A percentile compares a stretch with the other conserved stretches of the same genome.
Evolutionary conservation across 2,888 invertebrate species (phyloP).

Genomic region (Drosophila aldrichi): DNA sequence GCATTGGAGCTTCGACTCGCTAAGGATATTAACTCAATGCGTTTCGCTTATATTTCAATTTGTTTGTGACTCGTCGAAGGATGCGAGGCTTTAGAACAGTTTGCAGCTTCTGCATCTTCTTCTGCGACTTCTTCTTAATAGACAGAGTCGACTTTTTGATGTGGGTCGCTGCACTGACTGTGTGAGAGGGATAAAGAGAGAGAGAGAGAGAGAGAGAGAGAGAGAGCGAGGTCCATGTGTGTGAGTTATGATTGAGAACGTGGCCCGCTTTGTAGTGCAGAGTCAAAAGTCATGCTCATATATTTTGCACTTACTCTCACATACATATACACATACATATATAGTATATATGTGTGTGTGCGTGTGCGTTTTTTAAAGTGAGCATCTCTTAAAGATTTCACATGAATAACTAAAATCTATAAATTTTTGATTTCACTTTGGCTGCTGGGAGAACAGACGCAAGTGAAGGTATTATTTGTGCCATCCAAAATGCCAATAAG

Average conservation of each 20-base stretch:
- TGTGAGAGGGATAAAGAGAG: slow-evolving; percentile 4
- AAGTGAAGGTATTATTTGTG: slow-evolving; percentile 57
- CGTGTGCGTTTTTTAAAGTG: slow-evolving; percentile 55
- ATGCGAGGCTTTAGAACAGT: slow-evolving; percentile 26
- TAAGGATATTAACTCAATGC: slow-evolving; percentile 1
- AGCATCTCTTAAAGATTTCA: slow-evolving; percentile 73
- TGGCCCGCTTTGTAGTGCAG: slow-evolving; percentile 62
- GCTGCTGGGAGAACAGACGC: slow-evolving; percentile 28
- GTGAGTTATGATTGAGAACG: slow-evolving; percentile 67
- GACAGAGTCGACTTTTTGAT: slow-evolving; percentile 66
- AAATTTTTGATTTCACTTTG: slow-evolving; percentile 77
- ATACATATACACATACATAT: not conserved
- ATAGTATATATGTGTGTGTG: not conserved
- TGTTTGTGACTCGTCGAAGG: slow-evolving; percentile 22
- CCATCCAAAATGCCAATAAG: slow-evolving; percentile 69
- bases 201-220: not conserved
- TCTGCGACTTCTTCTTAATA: slow-evolving; percentile 49
- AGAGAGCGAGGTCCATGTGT: slow-evolving; percentile 7
- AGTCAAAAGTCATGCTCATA: slow-evolving; percentile 17
- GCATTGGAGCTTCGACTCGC: slow-evolving; percentile 2
- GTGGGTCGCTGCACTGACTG: slow-evolving; percentile 51
- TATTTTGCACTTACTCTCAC: slow-evolving; percentile 30
- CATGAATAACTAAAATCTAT: slow-evolving; percentile 79
- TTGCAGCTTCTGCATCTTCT: slow-evolving; percentile 58
- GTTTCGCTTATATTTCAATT: slow-evolving; percentile 60